phyloP scores from a whole-genome alignment of 2,113 vertebrate species.

The Rhagologus leucostigma region DNA sequence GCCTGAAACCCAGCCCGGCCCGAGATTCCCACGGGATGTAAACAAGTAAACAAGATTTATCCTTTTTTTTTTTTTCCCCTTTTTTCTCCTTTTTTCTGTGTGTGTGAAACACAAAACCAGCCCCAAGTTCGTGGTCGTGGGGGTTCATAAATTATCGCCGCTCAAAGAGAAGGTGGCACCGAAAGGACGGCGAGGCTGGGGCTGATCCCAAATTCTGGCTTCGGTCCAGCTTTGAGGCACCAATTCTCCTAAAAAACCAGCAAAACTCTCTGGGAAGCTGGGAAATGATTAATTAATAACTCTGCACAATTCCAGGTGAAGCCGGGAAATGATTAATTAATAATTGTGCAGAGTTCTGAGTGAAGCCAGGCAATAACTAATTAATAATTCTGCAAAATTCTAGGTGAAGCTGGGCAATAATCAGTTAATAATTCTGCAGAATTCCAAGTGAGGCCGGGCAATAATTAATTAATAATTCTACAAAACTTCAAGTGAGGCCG shows the following conservation, averaged over 20 bases:
- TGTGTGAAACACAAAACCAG: neutral
- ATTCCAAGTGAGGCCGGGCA: neutral
- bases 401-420: rapidly evolving
- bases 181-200: neutral
- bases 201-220: neutral
- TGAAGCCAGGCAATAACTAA: neutral
- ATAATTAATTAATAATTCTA: neutral
- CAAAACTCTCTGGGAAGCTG: neutral
- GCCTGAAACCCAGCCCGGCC: neutral
- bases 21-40: conserved; percentile 18
- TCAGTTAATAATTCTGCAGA: too few relatives aligned
- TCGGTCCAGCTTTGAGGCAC: neutral
- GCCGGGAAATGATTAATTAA: neutral
- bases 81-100: neutral
- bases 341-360: rapidly evolving
- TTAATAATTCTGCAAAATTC: rapidly evolving
- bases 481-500: rapidly evolving
- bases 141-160: neutral
- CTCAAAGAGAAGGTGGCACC: neutral
- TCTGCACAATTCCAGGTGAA: too few relatives aligned
- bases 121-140: neutral
- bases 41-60: conserved; percentile 54
- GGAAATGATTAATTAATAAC: neutral
- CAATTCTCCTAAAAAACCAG: neutral
- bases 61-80: neutral